These are phyloP conservation scores for Pogonomyrmex californicus DNA, from an alignment of 1,140 invertebrate genomes.

Conservation along the genomic window DNA sequence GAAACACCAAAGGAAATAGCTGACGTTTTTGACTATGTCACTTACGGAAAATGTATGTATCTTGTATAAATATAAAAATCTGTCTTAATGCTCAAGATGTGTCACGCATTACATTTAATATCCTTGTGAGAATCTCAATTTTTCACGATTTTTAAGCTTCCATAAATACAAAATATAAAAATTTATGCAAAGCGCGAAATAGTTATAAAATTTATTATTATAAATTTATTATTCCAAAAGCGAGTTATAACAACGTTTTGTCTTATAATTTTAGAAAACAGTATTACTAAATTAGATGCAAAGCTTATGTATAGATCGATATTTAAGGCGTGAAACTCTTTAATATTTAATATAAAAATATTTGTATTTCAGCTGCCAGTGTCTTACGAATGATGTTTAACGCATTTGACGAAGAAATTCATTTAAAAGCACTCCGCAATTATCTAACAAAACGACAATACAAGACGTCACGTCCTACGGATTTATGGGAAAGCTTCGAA, in stretches of 20 bases:
- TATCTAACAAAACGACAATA: constrained; percentile 87
- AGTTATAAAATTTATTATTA: constrained; percentile 5
- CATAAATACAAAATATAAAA: neutral
- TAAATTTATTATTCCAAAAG: neutral
- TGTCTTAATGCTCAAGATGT: neutral
- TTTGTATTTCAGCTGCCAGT: constrained; percentile 86
- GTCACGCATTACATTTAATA: neutral
- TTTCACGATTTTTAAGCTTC: neutral
- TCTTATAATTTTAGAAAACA: neutral
- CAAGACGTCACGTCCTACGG: constrained; percentile 87
- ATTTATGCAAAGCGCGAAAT: neutral
- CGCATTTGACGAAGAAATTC: constrained; percentile 90
- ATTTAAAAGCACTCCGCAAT: constrained; percentile 86
- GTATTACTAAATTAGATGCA: neutral
- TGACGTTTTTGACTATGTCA: constrained; percentile 90
- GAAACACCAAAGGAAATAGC: constrained; percentile 83
- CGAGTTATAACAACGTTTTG: constrained; percentile 7
- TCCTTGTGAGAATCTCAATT: neutral
- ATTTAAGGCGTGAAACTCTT: neutral
- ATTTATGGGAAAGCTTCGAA: constrained; percentile 88
- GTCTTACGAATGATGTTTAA: constrained; percentile 92
- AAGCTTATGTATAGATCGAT: neutral
- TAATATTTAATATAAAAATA: constrained; percentile 16
- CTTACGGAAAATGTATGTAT: constrained; percentile 89
- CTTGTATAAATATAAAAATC: neutral